Evolutionary conservation across 2,888 invertebrate species (phyloP), one percentile per base, ranked within the genome.

Genomic region (Eristalis arbustorum): DNA sequence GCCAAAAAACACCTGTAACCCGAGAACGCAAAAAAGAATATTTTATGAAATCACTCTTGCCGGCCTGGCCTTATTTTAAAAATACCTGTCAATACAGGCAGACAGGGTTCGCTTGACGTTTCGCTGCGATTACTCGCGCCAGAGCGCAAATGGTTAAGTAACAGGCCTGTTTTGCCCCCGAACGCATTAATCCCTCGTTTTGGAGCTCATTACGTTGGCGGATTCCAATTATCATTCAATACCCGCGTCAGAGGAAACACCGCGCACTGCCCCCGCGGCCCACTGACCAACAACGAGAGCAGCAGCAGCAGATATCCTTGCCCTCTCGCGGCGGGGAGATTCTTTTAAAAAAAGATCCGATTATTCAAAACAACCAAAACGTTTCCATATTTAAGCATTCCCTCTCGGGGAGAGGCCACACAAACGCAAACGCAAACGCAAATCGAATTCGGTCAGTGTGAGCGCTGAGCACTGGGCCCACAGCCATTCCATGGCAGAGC

Each of bases 361-460:
- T 59, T 63, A 49, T 68, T 40, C 28, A 25, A 80, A 80, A 78
- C 64, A 73, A 83, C 59, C 61, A 84, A 80, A 74, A 80, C 66
- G 69, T 71, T 72, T 68, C 80, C 80, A 67, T 80, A 80, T 84
- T 84, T 72, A 84, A 80, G 67, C 71, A 76, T 79, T 67, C 80
- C 75, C 80, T 56, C 71, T 62, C 67, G 40, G n/a, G n/a, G n/a
- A 72, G 74, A 18, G 31, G 67, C 67, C 31, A 80, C 56, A 75
- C 82, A 82, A 57, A 34, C 37, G 57, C 66, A 66, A 40, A 80
- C 56, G 71, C 82, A 82, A 57, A 34, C 37, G 57, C 66, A 66
- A 40, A 40, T 28, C n/a, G 14, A 31, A n/a, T 57, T 31, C 31
- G 31, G 31, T 59, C 59, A 66, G 31, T 28, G 49, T 49, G 49